These are phyloP conservation scores for Agrilus cyanescens DNA, from an alignment of 2,888 invertebrate genomes.

Conservation along the genomic window DNA sequence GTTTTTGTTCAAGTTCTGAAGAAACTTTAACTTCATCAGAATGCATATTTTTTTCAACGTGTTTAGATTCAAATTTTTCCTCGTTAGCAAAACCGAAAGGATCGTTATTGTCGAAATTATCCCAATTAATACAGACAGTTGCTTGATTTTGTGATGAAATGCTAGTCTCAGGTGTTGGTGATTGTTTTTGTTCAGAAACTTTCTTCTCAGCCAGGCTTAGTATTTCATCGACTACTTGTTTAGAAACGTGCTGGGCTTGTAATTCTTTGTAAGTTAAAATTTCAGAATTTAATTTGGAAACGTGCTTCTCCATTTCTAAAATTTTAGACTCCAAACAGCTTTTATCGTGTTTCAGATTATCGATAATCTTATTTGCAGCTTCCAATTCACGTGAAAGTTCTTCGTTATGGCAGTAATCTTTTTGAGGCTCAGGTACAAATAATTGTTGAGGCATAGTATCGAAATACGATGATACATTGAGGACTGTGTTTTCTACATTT, in stretches of 20 bases:
- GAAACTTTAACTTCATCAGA: constrained; percentile 6
- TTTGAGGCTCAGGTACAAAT: no score
- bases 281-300: neutral
- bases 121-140: neutral
- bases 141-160: neutral
- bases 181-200: no score
- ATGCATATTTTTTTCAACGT: constrained; percentile 20
- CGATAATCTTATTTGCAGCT: no score
- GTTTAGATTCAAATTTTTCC: constrained; percentile 4
- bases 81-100: constrained; percentile 16
- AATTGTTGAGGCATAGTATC: no score
- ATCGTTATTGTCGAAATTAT: constrained; percentile 10
- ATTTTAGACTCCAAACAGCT: no score
- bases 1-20: constrained; percentile 26
- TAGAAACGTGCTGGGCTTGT: constrained; percentile 4
- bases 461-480: no score
- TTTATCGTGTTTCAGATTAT: no score
- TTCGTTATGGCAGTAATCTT: no score
- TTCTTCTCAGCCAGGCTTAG: constrained; percentile 9
- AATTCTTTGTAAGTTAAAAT: constrained; percentile 2
- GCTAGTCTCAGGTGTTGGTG: neutral
- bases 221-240: constrained; percentile 7
- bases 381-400: no score
- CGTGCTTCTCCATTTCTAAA: no score
- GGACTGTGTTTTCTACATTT: neutral